phyloP scores from a whole-genome alignment of 1,140 invertebrate species.

The Penaeus chinensis region DNA sequence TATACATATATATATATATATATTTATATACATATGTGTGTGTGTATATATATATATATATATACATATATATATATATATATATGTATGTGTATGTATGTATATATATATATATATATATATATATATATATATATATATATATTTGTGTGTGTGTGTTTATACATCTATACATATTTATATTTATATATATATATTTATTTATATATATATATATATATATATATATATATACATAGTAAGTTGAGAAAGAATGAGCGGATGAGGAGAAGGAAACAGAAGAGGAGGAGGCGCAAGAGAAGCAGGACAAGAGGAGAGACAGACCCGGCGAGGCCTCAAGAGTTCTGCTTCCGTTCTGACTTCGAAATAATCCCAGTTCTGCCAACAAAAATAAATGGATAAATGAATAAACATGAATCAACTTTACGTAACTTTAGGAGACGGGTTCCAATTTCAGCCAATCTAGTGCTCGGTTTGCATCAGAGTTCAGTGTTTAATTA shows the following conservation, averaged over 20 bases:
- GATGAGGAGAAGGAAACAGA: too few species aligned
- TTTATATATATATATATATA: conserved; percentile 1
- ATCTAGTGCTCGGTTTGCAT: too few species aligned
- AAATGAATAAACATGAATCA: too few species aligned
- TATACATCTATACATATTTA: conserved; percentile 24
- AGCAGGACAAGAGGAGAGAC: neutral
- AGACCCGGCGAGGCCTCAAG: neutral
- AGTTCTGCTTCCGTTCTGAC: neutral
- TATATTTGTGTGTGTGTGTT: neutral
- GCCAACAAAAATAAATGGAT: neutral
- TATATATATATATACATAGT: conserved; percentile 20
- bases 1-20: too few species aligned
- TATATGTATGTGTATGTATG: neutral
- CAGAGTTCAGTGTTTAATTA: too few species aligned
- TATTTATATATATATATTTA: conserved; percentile 13
- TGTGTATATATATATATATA: neutral
- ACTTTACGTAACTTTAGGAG: too few species aligned
- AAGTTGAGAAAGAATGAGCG: neutral
- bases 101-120: conserved; percentile 29
- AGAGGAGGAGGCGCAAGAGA: too few species aligned
- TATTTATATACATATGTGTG: too few species aligned
- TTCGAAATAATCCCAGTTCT: neutral
- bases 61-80: neutral
- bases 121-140: conserved; percentile 31
- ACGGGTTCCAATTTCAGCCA: too few species aligned